Conservation (phyloP, 2,113 vertebrate genomes). For the Siphamia tubifer region DNA sequence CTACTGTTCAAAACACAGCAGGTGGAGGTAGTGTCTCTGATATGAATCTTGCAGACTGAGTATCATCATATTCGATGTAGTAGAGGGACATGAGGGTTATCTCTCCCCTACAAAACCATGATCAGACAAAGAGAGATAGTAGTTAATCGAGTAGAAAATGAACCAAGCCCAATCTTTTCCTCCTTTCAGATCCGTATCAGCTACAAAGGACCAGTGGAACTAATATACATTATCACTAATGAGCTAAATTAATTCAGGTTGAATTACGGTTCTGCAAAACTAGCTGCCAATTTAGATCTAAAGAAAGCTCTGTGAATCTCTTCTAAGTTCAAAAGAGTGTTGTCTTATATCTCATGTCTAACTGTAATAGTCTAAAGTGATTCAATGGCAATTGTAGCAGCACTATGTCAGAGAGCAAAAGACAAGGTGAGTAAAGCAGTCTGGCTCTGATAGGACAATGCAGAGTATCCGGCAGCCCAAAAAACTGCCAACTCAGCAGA, state of each 20-base stretch:
- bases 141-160: slow-evolving; percentile 1
- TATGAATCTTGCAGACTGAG: not conserved
- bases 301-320: not conserved
- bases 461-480: slow-evolving; percentile 15
- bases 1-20: too few species aligned
- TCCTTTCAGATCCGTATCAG: slow-evolving; percentile 6
- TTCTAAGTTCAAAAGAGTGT: not conserved
- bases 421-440: slow-evolving; percentile 37
- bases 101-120: not conserved
- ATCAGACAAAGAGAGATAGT: not conserved
- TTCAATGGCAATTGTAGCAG: slow-evolving; percentile 5
- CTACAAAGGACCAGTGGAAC: not conserved
- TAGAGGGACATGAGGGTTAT: slow-evolving; percentile 16
- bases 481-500: slow-evolving; percentile 36
- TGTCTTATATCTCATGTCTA: not conserved
- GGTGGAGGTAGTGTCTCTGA: not conserved
- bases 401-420: slow-evolving; percentile 16
- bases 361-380: slow-evolving; percentile 44
- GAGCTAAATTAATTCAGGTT: not conserved
- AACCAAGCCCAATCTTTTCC: not conserved
- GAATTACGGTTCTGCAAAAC: too few species aligned
- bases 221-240: not conserved
- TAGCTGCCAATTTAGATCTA: not conserved
- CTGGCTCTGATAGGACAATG: slow-evolving; percentile 43
- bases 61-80: not conserved